phyloP scores from a whole-genome alignment of 2,888 invertebrate species.

The Arenicola marina region DNA sequence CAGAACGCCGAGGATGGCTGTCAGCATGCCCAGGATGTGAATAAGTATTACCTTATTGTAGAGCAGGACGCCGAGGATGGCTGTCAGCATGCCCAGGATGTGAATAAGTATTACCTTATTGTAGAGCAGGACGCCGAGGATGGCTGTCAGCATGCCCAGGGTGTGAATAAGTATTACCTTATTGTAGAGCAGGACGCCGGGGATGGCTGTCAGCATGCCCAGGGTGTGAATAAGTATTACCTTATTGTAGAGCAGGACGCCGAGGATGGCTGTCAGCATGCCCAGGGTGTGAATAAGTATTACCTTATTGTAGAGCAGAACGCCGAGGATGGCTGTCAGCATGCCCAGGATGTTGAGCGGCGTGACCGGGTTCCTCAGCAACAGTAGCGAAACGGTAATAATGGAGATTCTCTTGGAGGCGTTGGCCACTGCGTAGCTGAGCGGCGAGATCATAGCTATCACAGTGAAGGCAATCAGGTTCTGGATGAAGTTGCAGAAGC shows the following conservation, averaged over 20 bases:
- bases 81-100: slow-evolving; percentile 81
- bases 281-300: slow-evolving; percentile 65
- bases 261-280: slow-evolving; percentile 86
- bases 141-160: slow-evolving; percentile 86
- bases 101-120: slow-evolving; percentile 69
- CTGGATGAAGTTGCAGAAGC: slow-evolving; percentile 89
- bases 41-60: slow-evolving; percentile 90
- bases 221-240: slow-evolving; percentile 57
- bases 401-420: slow-evolving; percentile 89
- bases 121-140: slow-evolving; percentile 86
- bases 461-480: slow-evolving; percentile 94
- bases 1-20: slow-evolving; percentile 87
- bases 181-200: slow-evolving; percentile 89
- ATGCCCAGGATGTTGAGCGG: slow-evolving; percentile 85
- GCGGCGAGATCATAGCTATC: slow-evolving; percentile 83
- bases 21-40: slow-evolving; percentile 86
- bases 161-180: slow-evolving; percentile 90
- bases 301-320: slow-evolving; percentile 85
- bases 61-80: slow-evolving; percentile 84
- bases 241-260: slow-evolving; percentile 89
- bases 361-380: slow-evolving; percentile 90
- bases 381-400: slow-evolving; percentile 82
- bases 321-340: slow-evolving; percentile 86
- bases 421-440: slow-evolving; percentile 94
- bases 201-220: slow-evolving; percentile 88